Percentiles rank a stretch among this genome's conserved stretches.
Evolutionary conservation across 2,113 vertebrate genomes (phyloP).

Genomic region (Nesoenas mayeri): DNA sequence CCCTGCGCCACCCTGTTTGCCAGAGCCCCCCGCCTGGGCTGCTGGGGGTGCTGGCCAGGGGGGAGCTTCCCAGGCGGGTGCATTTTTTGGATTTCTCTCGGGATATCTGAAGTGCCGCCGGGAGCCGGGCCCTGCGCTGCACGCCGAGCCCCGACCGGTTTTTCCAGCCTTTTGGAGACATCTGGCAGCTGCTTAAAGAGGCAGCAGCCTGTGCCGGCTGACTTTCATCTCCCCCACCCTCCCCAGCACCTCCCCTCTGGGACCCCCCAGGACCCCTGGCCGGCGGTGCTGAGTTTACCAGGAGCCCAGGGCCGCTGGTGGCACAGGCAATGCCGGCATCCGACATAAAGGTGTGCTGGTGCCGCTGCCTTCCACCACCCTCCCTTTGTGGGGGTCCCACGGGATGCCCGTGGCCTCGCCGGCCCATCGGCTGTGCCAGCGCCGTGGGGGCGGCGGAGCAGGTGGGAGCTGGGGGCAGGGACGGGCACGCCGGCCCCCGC

Average conservation of each 20-base stretch:
- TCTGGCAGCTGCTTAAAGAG: slow-evolving; percentile 72
- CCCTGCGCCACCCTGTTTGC: background rate
- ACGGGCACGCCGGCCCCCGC: background rate
- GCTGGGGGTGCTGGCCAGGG: background rate
- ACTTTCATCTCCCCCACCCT: slow-evolving; percentile 28
- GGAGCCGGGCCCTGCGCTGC: slow-evolving; percentile 57
- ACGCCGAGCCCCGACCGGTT: slow-evolving; percentile 60
- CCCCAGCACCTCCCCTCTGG: background rate
- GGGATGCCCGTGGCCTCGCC: background rate
- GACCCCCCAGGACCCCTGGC: background rate
- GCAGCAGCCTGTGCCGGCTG: background rate
- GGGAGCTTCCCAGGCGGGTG: slow-evolving; percentile 41
- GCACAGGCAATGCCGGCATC: background rate
- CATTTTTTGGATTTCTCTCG: slow-evolving; percentile 72
- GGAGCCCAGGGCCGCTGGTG: background rate
- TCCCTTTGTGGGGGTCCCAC: background rate
- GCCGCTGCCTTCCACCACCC: background rate
- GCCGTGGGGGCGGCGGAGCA: background rate
- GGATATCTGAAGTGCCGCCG: slow-evolving; percentile 68
- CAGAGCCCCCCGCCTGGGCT: background rate
- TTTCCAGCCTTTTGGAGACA: slow-evolving; percentile 71
- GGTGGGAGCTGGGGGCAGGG: slow-evolving; percentile 26
- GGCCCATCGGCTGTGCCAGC: background rate
- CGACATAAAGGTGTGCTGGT: background rate
- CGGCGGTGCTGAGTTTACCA: fast-evolving